Base-by-base conservation (phyloP, 2,888 invertebrate genomes). In the Rhamphomyia laevipes region DNA sequence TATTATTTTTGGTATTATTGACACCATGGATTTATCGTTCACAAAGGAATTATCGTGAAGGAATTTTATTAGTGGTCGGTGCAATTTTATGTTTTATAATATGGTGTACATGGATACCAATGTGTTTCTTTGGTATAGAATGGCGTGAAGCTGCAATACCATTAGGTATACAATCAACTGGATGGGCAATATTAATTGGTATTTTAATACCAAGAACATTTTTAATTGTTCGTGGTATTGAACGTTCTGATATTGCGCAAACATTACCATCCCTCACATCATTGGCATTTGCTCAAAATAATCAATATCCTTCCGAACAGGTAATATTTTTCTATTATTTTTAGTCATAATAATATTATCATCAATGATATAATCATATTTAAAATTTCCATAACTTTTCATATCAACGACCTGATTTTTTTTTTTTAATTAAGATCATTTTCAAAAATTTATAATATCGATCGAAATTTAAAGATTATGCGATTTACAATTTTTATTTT, bases 161-260 rank as follows among this genome's bases (percentile, higher is more conserved):
- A 30, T 67, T 76, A 46, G 83, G 81, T 1, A 65, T 80, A 2
- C 73, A 81, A 41, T 74, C 74, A 2, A 81, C 81, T 0, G 80
- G 79, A 1, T 78, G 80, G 59, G 72, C 77, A 2, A 73, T 83
- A 38, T 65, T 84, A 23, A 71, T 78, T 9, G 74, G 77, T 0
- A 73, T 84, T n/a, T 76, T 84, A 55, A 77, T 83, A 59, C 83
- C 84, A 1, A 71, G 82, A 46, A 80, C 81, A 0, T 84, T 83
- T 58, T 71, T 81, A 50, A 83, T 84, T 73, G 76, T 80, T 5
- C 75, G 77, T 3, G 76, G 80, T 23, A 73, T 78, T 21, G 77
- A 79, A 18, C 71, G 78, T 17, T 78, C 80, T 41, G 77, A 80
- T 55, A 71, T 77, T 54, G 74, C 76, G 2, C 75, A 73, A 56